Base-by-base conservation (phyloP, 2,113 vertebrate genomes). In the Epinephelus fuscoguttatus region DNA sequence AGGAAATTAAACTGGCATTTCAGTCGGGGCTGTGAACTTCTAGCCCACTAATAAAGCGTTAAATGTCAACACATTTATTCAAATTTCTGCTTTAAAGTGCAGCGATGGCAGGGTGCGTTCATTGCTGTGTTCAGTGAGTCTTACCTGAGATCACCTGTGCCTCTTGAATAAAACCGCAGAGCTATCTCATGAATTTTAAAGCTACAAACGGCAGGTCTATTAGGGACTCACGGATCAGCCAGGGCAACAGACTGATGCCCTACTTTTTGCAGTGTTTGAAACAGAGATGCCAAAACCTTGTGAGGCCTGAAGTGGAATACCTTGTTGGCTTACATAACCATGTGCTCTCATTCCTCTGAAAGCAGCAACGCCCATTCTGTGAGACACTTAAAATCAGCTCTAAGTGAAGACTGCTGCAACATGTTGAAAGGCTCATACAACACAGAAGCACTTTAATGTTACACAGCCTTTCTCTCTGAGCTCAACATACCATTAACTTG, bases 101-200 rank as follows among this genome's bases (percentile, higher is more conserved):
- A 30, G 21, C 8, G n/a, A 61, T 60, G 13, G 14, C 47, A 25
- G 56, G 8, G 15, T 10, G 60, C 75, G 68, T 50, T 50, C 9
- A 21, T 30, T 19, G 42, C 4, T 56, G 10, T 40, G 19, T 68
- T 75, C 27, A 19, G 53, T 66, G 10, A 70, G 18, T 2, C 19
- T 64, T 63, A 52, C 56, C 81, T 27, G 60, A 80, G 68, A 52
- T 84, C 63, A 75, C 71, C 63, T 53, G 61, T 55, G 50, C 78
- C 33, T 69, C 47, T 23, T 19, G 12, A 60, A 62, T 64, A 55
- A 55, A 19, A 75, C 71, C 40, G 47, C 61, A 66, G 77, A n/a
- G 62, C 13, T 1, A 40, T 3, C 70, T 78, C 40, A 40, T 88
- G 68, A 79, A 89, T 88, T 75, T 88, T 70, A 50, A 78, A 81